Conservation (phyloP, 30 jellyfish, hydroid and myxozoan genomes). For the Aurelia sp. region DNA sequence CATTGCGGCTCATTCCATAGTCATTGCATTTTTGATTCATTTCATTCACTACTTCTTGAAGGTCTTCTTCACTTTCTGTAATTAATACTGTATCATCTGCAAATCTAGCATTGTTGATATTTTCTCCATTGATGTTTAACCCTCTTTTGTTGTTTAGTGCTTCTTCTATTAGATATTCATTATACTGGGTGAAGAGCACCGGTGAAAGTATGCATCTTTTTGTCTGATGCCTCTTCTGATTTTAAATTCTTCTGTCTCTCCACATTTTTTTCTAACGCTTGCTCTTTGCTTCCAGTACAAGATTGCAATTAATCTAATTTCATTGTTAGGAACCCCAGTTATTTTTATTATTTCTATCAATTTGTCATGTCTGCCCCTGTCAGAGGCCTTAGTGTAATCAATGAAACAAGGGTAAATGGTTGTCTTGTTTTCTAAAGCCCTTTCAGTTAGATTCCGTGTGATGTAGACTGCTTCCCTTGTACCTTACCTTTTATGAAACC, state of each 20-base stretch:
- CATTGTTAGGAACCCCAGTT: too few relatives aligned
- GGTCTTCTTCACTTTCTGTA: not conserved
- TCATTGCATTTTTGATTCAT: not conserved
- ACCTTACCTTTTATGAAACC: not conserved
- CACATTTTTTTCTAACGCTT: not conserved
- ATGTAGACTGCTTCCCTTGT: not conserved
- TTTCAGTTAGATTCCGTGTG: not conserved
- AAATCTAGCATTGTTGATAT: too few relatives aligned
- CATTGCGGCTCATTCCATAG: not conserved
- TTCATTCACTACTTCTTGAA: not conserved
- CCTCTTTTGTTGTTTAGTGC: too few relatives aligned
- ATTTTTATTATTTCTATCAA: not conserved
- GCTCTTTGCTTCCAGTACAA: slow-evolving; percentile 12
- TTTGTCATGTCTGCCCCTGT: slow-evolving; percentile 10
- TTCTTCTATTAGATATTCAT: too few relatives aligned
- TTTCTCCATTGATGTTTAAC: too few relatives aligned
- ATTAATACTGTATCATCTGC: slow-evolving; percentile 5
- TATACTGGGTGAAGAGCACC: not conserved
- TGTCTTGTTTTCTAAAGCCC: not conserved
- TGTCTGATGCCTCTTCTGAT: not conserved
- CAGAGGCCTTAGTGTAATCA: slow-evolving; percentile 4
- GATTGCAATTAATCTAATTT: not conserved
- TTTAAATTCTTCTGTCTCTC: too few relatives aligned
- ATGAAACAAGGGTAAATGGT: too few relatives aligned
- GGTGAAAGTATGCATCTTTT: not conserved